A percentile compares a stretch with the other conserved stretches of the same genome.
phyloP scores from a whole-genome alignment of 1,140 invertebrate species.

The Zaprionus gabonicus region DNA sequence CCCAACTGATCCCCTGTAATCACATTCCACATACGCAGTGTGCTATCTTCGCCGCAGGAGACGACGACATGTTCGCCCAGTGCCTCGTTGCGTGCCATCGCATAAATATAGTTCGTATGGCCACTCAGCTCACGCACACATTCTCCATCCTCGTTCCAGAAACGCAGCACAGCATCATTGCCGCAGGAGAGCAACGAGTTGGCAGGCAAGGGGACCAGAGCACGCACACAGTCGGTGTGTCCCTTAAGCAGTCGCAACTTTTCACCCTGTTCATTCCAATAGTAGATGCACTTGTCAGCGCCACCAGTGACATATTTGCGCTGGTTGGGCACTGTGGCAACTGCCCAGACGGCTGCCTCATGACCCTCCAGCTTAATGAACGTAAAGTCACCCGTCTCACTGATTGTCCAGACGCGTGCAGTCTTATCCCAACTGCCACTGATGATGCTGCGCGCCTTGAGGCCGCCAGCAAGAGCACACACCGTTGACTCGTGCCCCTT shows the following conservation, averaged over 20 bases:
- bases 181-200: constrained; percentile 93
- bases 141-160: constrained; percentile 92
- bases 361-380: constrained; percentile 90
- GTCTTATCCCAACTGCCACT: constrained; percentile 96
- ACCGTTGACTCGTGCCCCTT: constrained; percentile 92
- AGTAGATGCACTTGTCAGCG: constrained; percentile 95
- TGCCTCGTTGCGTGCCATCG: constrained; percentile 86
- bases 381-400: constrained; percentile 84
- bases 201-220: constrained; percentile 88
- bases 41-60: constrained; percentile 94
- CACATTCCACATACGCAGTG: constrained; percentile 93
- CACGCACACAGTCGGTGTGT: constrained; percentile 96
- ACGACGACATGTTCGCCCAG: constrained; percentile 87
- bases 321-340: constrained; percentile 87
- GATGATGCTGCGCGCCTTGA: constrained; percentile 85
- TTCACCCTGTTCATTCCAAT: constrained; percentile 90
- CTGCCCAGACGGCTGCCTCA: constrained; percentile 95
- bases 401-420: constrained; percentile 91
- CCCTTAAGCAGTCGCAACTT: constrained; percentile 86
- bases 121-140: constrained; percentile 92
- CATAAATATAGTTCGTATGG: constrained; percentile 92
- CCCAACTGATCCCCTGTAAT: constrained; percentile 82
- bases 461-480: constrained; percentile 85
- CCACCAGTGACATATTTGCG: constrained; percentile 91
- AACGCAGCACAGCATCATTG: constrained; percentile 94